A percentile compares a stretch with the other conserved stretches of the same genome.
These are phyloP conservation scores for Ommatoiulus sabulosus DNA, from an alignment of 2,888 invertebrate species.

Conservation along the genomic window DNA sequence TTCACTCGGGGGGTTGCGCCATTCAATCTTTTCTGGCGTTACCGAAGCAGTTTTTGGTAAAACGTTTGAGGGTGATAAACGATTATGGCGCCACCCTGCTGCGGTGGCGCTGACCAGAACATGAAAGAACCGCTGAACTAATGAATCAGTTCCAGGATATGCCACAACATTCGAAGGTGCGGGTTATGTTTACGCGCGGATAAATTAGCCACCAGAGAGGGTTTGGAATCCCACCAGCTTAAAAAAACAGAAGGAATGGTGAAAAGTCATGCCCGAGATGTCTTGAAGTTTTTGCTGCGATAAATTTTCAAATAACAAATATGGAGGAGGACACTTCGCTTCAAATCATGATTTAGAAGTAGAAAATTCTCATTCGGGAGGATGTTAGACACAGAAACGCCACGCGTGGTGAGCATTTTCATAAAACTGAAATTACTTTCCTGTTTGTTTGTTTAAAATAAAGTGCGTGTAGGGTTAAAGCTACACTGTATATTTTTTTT, in stretches of 20 bases:
- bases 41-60: slow-evolving; percentile 11
- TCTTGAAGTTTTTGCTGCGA: neutral
- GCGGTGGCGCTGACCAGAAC: neutral
- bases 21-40: neutral
- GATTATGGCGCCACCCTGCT: neutral
- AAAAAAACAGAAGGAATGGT: neutral
- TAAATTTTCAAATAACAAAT: neutral
- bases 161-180: slow-evolving; percentile 21
- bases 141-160: slow-evolving; percentile 43
- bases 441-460: too few relatives aligned
- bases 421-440: too few relatives aligned
- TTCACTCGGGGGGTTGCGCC: neutral
- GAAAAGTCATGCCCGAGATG: neutral
- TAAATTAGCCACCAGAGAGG: neutral
- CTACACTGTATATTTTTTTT: too few relatives aligned
- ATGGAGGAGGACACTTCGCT: neutral
- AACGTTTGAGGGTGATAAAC: slow-evolving; percentile 1
- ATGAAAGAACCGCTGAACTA: neutral
- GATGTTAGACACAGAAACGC: neutral
- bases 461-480: too few relatives aligned
- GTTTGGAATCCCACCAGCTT: too few relatives aligned
- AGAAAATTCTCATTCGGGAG: too few relatives aligned
- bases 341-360: neutral
- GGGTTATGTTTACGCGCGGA: neutral
- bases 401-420: neutral